A percentile compares a stretch with the other conserved stretches of the same genome.
Conservation (phyloP, 1,140 invertebrate genomes). For the Brachionus paranguensis region DNA sequence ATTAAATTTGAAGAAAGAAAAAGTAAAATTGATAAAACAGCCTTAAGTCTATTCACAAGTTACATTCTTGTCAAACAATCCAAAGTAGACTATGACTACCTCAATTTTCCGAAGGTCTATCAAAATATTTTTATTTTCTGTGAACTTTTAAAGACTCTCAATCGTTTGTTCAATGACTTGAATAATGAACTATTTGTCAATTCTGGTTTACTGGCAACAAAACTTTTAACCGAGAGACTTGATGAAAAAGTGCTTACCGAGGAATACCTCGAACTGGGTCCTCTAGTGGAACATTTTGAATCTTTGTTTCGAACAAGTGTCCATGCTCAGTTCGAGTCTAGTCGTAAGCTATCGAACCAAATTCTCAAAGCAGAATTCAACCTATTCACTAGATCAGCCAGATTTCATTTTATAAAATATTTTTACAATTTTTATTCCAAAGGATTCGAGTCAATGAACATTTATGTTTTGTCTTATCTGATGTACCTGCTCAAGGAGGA, state of each 20-base stretch:
- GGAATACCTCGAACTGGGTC: not conserved
- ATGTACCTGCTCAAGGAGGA: conserved; percentile 27
- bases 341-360: not conserved
- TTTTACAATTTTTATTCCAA: not conserved
- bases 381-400: not conserved
- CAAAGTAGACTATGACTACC: not conserved
- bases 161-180: not conserved
- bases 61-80: not conserved
- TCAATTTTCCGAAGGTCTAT: not conserved
- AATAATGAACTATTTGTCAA: not conserved
- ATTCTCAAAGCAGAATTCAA: not conserved
- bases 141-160: not conserved
- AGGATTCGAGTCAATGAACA: not conserved
- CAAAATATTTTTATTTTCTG: not conserved
- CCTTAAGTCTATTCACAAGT: not conserved
- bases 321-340: not conserved
- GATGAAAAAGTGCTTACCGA: not conserved
- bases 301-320: not conserved
- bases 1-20: not conserved
- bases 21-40: not conserved
- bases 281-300: not conserved
- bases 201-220: not conserved
- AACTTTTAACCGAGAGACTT: not conserved
- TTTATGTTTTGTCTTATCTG: not conserved
- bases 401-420: not conserved